Conservation (phyloP, 2,888 invertebrate genomes). For the Polydrusus pterygomalis region DNA sequence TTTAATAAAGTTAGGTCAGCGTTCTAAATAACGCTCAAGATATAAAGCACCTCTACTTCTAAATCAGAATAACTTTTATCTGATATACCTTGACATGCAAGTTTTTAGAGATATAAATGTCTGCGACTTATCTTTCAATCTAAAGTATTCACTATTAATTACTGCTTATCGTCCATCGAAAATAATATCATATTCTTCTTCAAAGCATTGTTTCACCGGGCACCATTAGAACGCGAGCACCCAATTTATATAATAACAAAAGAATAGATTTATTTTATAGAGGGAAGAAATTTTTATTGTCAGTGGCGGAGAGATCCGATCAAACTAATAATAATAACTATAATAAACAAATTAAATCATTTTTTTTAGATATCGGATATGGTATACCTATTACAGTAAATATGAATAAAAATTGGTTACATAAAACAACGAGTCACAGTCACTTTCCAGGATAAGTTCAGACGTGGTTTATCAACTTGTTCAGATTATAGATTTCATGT, state of each 20-base stretch:
- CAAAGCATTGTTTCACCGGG: slow-evolving; percentile 15
- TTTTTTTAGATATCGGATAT: too few species aligned
- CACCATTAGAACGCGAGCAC: slow-evolving; percentile 14
- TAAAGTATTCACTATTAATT: slow-evolving; percentile 33
- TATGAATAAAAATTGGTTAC: too few species aligned
- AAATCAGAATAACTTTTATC: slow-evolving; percentile 19
- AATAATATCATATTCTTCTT: slow-evolving; percentile 25
- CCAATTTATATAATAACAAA: slow-evolving; percentile 27
- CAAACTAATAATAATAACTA: too few species aligned
- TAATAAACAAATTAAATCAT: too few species aligned
- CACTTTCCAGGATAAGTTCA: too few species aligned
- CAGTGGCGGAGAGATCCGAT: neutral
- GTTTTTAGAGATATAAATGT: slow-evolving; percentile 22
- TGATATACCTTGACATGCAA: slow-evolving; percentile 13
- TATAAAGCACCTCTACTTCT: neutral
- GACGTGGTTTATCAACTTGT: too few species aligned
- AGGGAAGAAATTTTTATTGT: neutral
- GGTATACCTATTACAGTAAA: too few species aligned
- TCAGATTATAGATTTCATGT: too few species aligned
- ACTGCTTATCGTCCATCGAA: slow-evolving; percentile 22
- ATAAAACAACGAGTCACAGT: too few species aligned
- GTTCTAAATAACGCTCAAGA: too few species aligned
- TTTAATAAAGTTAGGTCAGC: too few species aligned
- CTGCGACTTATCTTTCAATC: slow-evolving; percentile 22
- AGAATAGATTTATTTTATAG: slow-evolving; percentile 12